Evolutionary conservation across 2,113 vertebrate species (phyloP).

Genomic region (Formicarius rufipectus): DNA sequence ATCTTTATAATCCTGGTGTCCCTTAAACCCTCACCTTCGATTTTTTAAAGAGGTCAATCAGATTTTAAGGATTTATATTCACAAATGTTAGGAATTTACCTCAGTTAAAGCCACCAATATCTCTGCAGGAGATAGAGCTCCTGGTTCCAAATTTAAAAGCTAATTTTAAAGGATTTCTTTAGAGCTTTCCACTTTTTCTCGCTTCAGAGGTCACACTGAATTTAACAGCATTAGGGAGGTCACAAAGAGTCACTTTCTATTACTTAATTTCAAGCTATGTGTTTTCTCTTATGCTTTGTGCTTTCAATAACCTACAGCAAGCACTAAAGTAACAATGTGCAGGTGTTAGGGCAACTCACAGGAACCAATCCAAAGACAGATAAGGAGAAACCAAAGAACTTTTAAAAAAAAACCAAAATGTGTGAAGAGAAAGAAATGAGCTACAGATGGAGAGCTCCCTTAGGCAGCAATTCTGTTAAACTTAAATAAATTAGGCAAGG

Average conservation of each 20-base stretch:
- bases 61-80: constrained; percentile 51
- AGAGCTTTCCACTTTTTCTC: not conserved
- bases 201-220: not conserved
- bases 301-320: not conserved
- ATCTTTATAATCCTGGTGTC: constrained; percentile 64
- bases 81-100: constrained; percentile 46
- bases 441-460: not conserved
- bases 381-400: not conserved
- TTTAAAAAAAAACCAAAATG: not conserved
- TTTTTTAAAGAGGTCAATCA: constrained; percentile 58
- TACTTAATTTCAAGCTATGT: not conserved
- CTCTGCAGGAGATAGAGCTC: not conserved
- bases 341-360: not conserved
- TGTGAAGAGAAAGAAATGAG: not conserved
- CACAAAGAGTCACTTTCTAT: not conserved
- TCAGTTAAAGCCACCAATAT: constrained; percentile 1
- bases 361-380: not conserved
- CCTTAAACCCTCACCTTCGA: constrained; percentile 55
- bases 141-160: constrained; percentile 13
- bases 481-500: not conserved
- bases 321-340: not conserved
- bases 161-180: not conserved
- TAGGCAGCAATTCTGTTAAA: not conserved
- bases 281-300: not conserved
- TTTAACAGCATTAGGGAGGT: not conserved